Evolutionary conservation across 2,797 vertebrate species (phyloP).

Genomic region (Adelosebastes latens): DNA sequence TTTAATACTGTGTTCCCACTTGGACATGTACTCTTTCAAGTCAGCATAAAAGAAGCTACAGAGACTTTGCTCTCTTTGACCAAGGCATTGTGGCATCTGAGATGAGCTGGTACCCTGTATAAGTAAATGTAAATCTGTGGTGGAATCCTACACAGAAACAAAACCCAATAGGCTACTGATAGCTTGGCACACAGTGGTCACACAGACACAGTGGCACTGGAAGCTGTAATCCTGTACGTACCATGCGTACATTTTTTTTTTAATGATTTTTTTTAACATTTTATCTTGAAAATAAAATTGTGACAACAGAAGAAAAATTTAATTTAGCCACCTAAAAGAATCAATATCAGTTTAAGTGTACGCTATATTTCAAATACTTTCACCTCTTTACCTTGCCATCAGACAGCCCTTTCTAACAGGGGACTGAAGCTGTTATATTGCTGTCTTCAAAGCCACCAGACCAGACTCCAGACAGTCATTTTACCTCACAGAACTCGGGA

Average conservation of each 20-base stretch:
- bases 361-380: too few relatives aligned
- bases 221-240: neutral
- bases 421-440: too few relatives aligned
- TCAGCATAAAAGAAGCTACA: constrained; percentile 76
- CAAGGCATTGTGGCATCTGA: constrained; percentile 60
- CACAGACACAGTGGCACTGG: neutral
- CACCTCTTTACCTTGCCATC: too few relatives aligned
- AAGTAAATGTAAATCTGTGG: constrained; percentile 41
- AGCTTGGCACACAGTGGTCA: constrained; percentile 50
- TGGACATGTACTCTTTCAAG: constrained; percentile 77
- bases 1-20: constrained; percentile 68
- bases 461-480: too few relatives aligned
- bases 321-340: too few relatives aligned
- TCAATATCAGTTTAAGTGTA: too few relatives aligned
- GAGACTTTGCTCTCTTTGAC: constrained; percentile 62
- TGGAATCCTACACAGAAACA: neutral
- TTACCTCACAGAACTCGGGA: too few relatives aligned
- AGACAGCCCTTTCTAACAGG: too few relatives aligned
- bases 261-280: neutral
- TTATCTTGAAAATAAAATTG: neutral
- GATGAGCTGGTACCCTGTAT: constrained; percentile 42
- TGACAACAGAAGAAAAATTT: neutral
- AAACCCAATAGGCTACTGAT: neutral
- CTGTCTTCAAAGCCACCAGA: too few relatives aligned
- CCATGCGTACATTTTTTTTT: neutral